A percentile compares a stretch with the other conserved stretches of the same genome.
These are phyloP conservation scores for Peucedramus taeniatus DNA, from an alignment of 2,113 vertebrate genomes.

Conservation along the genomic window DNA sequence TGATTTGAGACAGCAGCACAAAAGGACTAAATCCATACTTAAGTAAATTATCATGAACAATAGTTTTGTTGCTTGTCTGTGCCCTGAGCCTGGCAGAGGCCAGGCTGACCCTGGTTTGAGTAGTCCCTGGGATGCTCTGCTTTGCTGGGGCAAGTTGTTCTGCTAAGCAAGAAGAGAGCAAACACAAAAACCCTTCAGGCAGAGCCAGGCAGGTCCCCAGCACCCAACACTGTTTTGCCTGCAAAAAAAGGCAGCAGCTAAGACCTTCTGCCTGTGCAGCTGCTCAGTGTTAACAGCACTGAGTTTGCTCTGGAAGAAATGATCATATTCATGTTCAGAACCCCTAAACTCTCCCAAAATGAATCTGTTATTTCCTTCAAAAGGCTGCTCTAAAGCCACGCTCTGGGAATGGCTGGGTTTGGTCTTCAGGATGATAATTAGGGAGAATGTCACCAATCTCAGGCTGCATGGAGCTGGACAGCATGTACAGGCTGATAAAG, in stretches of 20 bases:
- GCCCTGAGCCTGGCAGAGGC: not conserved
- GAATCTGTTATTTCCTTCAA: not conserved
- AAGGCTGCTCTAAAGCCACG: not conserved
- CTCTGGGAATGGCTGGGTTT: not conserved
- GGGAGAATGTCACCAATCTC: not conserved
- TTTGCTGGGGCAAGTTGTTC: not conserved
- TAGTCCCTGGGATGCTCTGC: not conserved
- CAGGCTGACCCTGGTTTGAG: not conserved
- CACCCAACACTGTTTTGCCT: not conserved
- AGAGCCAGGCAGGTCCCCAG: not conserved
- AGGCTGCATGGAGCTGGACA: not conserved
- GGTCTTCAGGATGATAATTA: not conserved
- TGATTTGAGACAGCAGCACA: not conserved
- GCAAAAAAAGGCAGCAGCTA: not conserved
- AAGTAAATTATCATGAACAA: not conserved
- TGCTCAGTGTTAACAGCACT: not conserved
- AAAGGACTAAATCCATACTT: not conserved
- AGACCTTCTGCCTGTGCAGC: not conserved
- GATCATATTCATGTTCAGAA: not conserved
- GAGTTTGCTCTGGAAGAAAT: not conserved
- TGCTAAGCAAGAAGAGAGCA: not conserved
- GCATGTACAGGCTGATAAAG: not conserved
- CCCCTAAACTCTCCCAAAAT: not conserved
- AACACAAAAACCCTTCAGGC: not conserved
- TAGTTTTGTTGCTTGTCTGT: not conserved